These are phyloP conservation scores for Micropoecilia bifurca DNA, from an alignment of 2,797 vertebrate species.

Conservation along the genomic window DNA sequence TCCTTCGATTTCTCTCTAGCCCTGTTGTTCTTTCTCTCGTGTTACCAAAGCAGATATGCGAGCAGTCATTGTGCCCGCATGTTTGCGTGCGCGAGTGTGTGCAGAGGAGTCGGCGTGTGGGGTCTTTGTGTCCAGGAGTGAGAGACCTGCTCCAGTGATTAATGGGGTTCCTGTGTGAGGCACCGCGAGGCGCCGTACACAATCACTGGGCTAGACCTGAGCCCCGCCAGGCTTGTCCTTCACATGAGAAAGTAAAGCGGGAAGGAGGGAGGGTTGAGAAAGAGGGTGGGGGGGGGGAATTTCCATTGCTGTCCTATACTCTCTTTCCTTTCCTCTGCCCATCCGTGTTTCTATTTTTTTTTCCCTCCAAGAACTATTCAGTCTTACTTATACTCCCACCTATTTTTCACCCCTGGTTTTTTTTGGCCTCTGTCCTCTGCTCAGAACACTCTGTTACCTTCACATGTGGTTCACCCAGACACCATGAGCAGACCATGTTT, in stretches of 20 bases:
- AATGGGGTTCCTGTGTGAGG: slow-evolving; percentile 84
- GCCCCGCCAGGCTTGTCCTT: slow-evolving; percentile 82
- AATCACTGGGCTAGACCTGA: slow-evolving; percentile 80
- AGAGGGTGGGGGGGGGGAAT: slow-evolving; percentile 34
- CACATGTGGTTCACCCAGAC: slow-evolving; percentile 35
- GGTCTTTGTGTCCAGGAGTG: slow-evolving; percentile 79
- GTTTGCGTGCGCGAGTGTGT: slow-evolving; percentile 60
- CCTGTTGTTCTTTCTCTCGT: slow-evolving; percentile 21
- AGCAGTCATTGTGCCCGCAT: slow-evolving; percentile 56
- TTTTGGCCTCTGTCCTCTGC: slow-evolving; percentile 55
- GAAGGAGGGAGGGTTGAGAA: slow-evolving; percentile 52
- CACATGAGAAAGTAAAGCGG: slow-evolving; percentile 80
- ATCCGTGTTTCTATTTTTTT: slow-evolving; percentile 56
- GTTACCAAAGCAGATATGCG: slow-evolving; percentile 39
- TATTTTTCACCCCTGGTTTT: slow-evolving; percentile 22
- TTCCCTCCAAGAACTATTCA: slow-evolving; percentile 44
- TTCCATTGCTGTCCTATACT: slow-evolving; percentile 63
- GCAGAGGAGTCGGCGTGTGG: slow-evolving; percentile 72
- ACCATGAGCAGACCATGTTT: slow-evolving; percentile 21
- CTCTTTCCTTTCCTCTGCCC: slow-evolving; percentile 64
- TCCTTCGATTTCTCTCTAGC: slow-evolving; percentile 13
- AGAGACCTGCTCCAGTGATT: slow-evolving; percentile 84
- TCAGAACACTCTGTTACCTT: slow-evolving; percentile 52
- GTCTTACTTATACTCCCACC: slow-evolving; percentile 41
- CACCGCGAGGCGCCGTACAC: slow-evolving; percentile 80